These are phyloP conservation scores for Metridium senile DNA, from an alignment of 92 coral and sea anemone genomes.

Conservation along the genomic window DNA sequence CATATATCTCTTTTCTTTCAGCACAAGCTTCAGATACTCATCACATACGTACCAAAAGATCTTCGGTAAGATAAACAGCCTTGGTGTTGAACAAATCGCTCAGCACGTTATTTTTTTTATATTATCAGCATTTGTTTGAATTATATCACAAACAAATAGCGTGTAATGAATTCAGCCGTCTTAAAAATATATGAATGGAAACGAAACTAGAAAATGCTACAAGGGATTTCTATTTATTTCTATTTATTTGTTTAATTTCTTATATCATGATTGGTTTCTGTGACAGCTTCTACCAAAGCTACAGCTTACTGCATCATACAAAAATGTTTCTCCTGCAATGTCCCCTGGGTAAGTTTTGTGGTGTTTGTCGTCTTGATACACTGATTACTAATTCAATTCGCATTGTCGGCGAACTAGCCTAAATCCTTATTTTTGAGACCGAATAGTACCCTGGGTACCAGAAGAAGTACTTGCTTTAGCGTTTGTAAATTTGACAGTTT, in stretches of 20 bases:
- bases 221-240: too few relatives aligned
- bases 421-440: too few relatives aligned
- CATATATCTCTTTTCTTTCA: background rate
- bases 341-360: background rate
- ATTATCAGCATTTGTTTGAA: too few relatives aligned
- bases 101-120: background rate
- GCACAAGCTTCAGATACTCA: background rate
- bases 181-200: background rate
- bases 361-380: background rate
- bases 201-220: background rate
- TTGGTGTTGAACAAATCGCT: background rate
- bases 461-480: too few relatives aligned
- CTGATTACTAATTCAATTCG: background rate
- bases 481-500: too few relatives aligned
- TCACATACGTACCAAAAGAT: background rate
- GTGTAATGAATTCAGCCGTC: background rate
- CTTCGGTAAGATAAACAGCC: background rate
- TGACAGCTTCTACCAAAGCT: constrained; percentile 10
- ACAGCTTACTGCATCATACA: constrained; percentile 3
- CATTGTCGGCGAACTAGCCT: too few relatives aligned
- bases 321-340: background rate
- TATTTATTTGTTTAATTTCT: too few relatives aligned
- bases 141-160: too few relatives aligned
- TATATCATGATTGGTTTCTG: background rate
- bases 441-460: too few relatives aligned